phyloP scores from a whole-genome alignment of 2,888 invertebrate species.

The Disparrhopalites patrizii region DNA sequence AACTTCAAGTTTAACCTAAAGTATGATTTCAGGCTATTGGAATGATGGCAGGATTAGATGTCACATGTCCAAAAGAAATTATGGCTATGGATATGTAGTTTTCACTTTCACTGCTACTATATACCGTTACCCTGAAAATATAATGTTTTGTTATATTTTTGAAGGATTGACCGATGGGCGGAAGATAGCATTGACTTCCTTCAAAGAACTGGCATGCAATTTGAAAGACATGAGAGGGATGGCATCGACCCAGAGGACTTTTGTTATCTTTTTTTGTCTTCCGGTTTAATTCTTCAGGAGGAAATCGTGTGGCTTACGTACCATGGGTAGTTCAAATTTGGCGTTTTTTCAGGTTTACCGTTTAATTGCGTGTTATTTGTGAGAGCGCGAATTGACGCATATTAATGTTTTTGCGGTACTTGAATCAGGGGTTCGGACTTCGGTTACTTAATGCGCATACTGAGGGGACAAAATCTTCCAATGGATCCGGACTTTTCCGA shows the following conservation, averaged over 20 bases:
- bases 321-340: conserved; percentile 27
- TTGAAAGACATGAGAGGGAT: conserved; percentile 25
- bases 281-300: conserved; percentile 26
- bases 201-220: conserved; percentile 29
- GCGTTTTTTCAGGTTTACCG: too few species aligned
- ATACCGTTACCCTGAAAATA: neutral
- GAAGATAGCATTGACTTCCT: conserved; percentile 30
- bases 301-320: conserved; percentile 30
- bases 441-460: conserved; percentile 90
- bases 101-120: neutral
- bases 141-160: conserved; percentile 7
- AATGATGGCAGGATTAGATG: too few species aligned
- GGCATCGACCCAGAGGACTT: conserved; percentile 32
- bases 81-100: too few species aligned
- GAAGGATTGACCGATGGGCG: conserved; percentile 26
- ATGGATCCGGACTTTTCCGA: conserved; percentile 93
- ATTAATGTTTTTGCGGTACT: neutral
- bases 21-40: too few species aligned
- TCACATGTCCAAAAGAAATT: too few species aligned
- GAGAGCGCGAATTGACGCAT: too few species aligned
- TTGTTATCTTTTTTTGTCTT: conserved; percentile 27
- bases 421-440: conserved; percentile 86
- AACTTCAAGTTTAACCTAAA: conserved; percentile 58
- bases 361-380: too few species aligned
- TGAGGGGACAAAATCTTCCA: conserved; percentile 91